phyloP scores from a whole-genome alignment of 2,888 invertebrate genomes.

The Gibbula magus region DNA sequence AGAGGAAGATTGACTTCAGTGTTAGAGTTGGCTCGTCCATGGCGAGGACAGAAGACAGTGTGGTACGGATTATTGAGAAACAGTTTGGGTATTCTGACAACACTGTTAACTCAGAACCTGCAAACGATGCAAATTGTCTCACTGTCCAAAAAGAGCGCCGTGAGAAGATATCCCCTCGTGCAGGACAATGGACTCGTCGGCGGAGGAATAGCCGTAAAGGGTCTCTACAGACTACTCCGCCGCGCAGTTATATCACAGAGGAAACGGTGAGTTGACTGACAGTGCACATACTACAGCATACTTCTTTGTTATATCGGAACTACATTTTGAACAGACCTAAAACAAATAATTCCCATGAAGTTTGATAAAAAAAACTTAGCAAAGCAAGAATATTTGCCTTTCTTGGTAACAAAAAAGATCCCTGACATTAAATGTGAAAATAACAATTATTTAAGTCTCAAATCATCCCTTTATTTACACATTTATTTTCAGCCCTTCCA shows the following conservation, averaged over 20 bases:
- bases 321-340: no score
- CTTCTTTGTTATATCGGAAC: no score
- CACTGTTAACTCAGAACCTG: not conserved
- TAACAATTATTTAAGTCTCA: no score
- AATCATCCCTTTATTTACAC: no score
- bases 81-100: not conserved
- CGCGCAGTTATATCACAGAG: conserved; percentile 5
- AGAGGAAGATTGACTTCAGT: not conserved
- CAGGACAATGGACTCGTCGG: not conserved
- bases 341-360: no score
- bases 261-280: not conserved
- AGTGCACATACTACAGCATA: no score
- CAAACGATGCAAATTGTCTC: not conserved
- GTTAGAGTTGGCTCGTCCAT: not conserved
- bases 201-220: conserved; percentile 10
- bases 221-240: not conserved
- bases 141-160: not conserved
- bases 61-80: not conserved
- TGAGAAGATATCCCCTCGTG: not conserved
- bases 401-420: no score
- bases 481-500: no score
- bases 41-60: not conserved
- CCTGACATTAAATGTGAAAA: no score
- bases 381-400: no score
- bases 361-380: no score